Base-by-base conservation (phyloP, 2,797 vertebrate species). In the Buphagus erythrorhynchus region DNA sequence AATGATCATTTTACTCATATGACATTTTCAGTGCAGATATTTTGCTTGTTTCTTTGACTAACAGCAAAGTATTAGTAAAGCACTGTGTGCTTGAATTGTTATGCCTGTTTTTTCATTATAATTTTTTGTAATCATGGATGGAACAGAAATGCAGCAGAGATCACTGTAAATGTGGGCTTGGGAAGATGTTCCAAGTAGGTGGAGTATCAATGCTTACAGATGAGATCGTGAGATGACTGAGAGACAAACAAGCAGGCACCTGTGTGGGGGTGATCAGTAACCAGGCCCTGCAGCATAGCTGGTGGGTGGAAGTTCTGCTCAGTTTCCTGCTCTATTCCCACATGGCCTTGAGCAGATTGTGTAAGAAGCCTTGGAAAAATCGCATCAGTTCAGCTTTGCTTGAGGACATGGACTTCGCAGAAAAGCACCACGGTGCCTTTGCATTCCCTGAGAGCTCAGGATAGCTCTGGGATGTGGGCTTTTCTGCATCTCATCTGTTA, bases 391-490 rank as follows among this genome's bases (percentile, higher is more conserved):
- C 24, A 52, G 46, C 21, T 45, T 45, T 76, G 42, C 73, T 63
- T 10, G 61, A 65, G 68, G 52, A 58, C 28, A 8, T 2, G 22
- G 58, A 33, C 73, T 52, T 25, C 11, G 40, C 17, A 25, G 22
- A 52, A 57, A 33, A 58, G 59, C 59, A 16, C 9, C 0, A 0
- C 0, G 5, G 59, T 57, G 15, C n/a, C 26, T 62, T 57, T 52
- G 38, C 6, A 0, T n/a, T 16, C 19, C n/a, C n/a, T 1, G 16
- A 15, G 67, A 31, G 73, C 2, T 5, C 58, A 21, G 46, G 51
- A 9, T 4, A 33, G 46, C 45, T 58, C 57, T 33, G 69, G 15
- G 33, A 48, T 1, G 2, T 9, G n/a, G 57, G 61, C 0, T 0
- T 59, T 67, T 25, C 45, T 45, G 20, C 3, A 2, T 31, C 45